Percentiles rank a stretch among this genome's conserved stretches.
Conservation (phyloP, 2,888 invertebrate genomes). For the Cremastobaeus sp. region DNA sequence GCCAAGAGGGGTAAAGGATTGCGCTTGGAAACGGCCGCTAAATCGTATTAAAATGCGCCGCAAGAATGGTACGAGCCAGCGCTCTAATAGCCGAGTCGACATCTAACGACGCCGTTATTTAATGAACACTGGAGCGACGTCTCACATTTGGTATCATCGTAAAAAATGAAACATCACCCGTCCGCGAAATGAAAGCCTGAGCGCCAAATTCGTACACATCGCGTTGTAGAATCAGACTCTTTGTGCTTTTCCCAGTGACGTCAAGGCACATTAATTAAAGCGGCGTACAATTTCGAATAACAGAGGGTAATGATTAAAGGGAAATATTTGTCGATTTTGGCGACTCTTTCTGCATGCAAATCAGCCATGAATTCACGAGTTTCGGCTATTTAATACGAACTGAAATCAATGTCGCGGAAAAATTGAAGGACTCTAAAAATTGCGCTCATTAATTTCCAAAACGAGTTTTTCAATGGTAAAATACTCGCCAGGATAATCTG, state of each 20-base stretch:
- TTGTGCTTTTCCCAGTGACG: not conserved
- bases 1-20: conserved; percentile 1
- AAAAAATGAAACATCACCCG: conserved; percentile 30
- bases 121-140: conserved; percentile 12
- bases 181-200: conserved; percentile 14
- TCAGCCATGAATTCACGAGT: too few relatives aligned
- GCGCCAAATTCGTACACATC: conserved; percentile 4
- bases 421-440: too few relatives aligned
- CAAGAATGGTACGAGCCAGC: not conserved
- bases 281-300: not conserved
- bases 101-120: conserved; percentile 32
- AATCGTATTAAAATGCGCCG: conserved; percentile 26
- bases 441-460: too few relatives aligned
- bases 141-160: conserved; percentile 19
- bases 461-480: too few relatives aligned
- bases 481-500: too few relatives aligned
- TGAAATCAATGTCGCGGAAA: too few relatives aligned
- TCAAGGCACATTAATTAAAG: conserved; percentile 18
- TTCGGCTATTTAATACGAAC: too few relatives aligned
- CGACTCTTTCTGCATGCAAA: too few relatives aligned
- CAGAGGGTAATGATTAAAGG: conserved; percentile 17
- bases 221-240: not conserved
- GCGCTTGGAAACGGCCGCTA: conserved; percentile 9
- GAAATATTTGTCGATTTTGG: too few relatives aligned
- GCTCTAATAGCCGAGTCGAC: conserved; percentile 27